Conservation (phyloP, 1,140 invertebrate species). For the Drosophila lini region DNA sequence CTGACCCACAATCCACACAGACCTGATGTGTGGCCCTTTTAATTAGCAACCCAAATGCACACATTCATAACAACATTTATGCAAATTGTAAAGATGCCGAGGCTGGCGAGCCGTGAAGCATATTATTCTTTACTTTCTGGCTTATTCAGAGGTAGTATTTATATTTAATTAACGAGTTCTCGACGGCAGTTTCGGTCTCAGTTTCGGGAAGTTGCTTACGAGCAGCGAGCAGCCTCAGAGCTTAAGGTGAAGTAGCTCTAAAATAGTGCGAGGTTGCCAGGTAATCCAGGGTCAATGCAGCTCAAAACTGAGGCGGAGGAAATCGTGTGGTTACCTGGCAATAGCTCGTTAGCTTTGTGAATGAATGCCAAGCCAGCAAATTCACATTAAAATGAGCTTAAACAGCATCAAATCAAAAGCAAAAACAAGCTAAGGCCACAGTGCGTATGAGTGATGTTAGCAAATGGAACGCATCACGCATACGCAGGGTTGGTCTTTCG, state of each 20-base stretch:
- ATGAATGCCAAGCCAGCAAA: not conserved
- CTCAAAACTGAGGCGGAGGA: not conserved
- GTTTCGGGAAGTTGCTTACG: not conserved
- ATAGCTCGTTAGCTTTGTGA: not conserved
- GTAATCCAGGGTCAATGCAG: not conserved
- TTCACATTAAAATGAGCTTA: not conserved
- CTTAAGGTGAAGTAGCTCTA: not conserved
- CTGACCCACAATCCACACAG: constrained; percentile 13
- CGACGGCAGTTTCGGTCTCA: too few relatives aligned
- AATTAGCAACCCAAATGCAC: constrained; percentile 47
- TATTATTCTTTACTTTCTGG: constrained; percentile 1
- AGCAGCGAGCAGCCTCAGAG: not conserved
- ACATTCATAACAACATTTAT: constrained; percentile 6
- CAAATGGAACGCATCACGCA: not conserved
- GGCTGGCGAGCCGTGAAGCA: constrained; percentile 4
- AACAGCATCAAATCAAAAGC: not conserved
- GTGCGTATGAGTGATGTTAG: not conserved
- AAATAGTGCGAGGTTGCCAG: not conserved
- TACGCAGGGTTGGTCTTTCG: not conserved
- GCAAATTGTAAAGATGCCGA: constrained; percentile 8
- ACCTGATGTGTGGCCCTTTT: constrained; percentile 25
- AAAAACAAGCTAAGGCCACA: too few relatives aligned
- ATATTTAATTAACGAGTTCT: constrained; percentile 8
- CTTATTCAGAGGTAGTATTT: constrained; percentile 11
- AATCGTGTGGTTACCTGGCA: not conserved